Conservation (phyloP, 2,113 vertebrate species). For the Corythornis madagascariensis region DNA sequence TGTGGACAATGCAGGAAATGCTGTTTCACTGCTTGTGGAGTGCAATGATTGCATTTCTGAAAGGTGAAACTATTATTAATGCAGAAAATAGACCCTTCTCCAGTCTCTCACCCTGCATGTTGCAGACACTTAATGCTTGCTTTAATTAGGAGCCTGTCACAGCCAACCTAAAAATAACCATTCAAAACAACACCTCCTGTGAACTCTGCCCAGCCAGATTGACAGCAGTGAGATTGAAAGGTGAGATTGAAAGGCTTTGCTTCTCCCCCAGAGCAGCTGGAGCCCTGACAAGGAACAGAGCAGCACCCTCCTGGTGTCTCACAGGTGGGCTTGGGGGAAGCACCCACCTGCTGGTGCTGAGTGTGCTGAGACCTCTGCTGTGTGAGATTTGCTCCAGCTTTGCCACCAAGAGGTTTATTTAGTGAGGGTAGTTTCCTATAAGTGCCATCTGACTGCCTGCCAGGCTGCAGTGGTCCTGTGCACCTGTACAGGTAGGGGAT, state of each 20-base stretch:
- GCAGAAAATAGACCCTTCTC: neutral
- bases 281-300: neutral
- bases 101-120: neutral
- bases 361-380: neutral
- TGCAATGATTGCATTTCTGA: neutral
- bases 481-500: neutral
- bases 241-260: neutral
- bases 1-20: neutral
- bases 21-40: neutral
- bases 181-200: neutral
- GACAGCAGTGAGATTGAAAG: neutral
- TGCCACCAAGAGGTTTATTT: neutral
- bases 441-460: neutral
- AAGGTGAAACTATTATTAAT: neutral
- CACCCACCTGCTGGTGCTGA: accelerated
- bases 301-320: accelerated
- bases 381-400: neutral
- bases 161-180: constrained; percentile 18
- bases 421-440: neutral
- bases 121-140: neutral
- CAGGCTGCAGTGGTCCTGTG: neutral
- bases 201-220: neutral
- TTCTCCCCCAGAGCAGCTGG: neutral
- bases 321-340: accelerated
- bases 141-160: constrained; percentile 14